Percentiles rank a stretch among this genome's conserved stretches.
Conservation (phyloP, 2,113 vertebrate species). For the Pongo pygmaeus region DNA sequence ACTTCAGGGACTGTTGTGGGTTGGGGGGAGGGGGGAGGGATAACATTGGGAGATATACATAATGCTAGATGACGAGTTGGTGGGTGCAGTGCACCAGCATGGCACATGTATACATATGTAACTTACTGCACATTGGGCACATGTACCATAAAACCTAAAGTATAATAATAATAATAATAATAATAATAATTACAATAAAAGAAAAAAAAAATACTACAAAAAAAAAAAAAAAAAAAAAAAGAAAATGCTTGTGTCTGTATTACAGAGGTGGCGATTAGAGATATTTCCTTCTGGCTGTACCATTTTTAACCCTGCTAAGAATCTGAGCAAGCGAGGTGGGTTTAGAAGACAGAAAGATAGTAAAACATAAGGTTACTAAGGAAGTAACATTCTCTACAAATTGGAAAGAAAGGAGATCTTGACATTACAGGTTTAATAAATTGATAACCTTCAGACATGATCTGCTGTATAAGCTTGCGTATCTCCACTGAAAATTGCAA, state of each 20-base stretch:
- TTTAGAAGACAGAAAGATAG: slow-evolving; percentile 11
- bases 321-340: slow-evolving; percentile 40
- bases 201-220: too few relatives aligned
- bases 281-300: background rate
- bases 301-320: slow-evolving; percentile 65
- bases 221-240: slow-evolving; percentile 66
- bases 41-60: too few relatives aligned
- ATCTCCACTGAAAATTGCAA: background rate
- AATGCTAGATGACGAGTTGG: too few relatives aligned
- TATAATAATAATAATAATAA: too few relatives aligned
- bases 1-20: too few relatives aligned
- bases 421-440: background rate
- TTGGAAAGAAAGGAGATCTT: background rate
- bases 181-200: too few relatives aligned
- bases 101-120: too few relatives aligned
- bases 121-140: too few relatives aligned
- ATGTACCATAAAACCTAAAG: too few relatives aligned
- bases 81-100: too few relatives aligned
- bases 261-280: background rate
- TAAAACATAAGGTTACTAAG: background rate
- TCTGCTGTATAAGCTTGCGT: background rate
- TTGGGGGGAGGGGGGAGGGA: too few relatives aligned
- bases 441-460: background rate
- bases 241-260: slow-evolving; percentile 33
- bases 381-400: slow-evolving; percentile 3